A percentile compares a stretch with the other conserved stretches of the same genome.
phyloP scores from a whole-genome alignment of 2,888 invertebrate genomes.

The Xanthorhoe designata region DNA sequence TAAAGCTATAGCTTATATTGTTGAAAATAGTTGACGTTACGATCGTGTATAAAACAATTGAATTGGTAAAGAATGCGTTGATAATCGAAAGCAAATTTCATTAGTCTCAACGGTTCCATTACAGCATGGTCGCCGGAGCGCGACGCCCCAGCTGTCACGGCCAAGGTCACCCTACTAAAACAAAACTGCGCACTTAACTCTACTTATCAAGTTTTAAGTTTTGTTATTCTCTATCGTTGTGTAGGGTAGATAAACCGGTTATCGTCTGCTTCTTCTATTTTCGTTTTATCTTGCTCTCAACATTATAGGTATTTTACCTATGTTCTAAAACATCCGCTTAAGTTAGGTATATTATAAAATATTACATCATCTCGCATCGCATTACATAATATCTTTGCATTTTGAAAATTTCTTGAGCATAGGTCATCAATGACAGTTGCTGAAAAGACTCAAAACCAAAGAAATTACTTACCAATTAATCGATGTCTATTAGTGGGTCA shows the following conservation, averaged over 20 bases:
- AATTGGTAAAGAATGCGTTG: slow-evolving; percentile 63
- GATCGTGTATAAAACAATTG: slow-evolving; percentile 46
- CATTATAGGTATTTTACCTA: background rate
- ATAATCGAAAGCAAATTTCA: slow-evolving; percentile 75
- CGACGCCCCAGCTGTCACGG: slow-evolving; percentile 80
- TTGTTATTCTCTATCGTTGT: slow-evolving; percentile 38
- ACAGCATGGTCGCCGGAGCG: slow-evolving; percentile 78
- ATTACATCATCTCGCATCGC: slow-evolving; percentile 14
- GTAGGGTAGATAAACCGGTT: slow-evolving; percentile 5
- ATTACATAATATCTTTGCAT: background rate
- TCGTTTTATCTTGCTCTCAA: background rate
- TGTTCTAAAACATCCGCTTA: slow-evolving; percentile 5
- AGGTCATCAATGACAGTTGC: background rate
- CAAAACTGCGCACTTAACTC: slow-evolving; percentile 72
- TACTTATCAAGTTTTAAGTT: slow-evolving; percentile 49
- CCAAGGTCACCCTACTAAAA: slow-evolving; percentile 79
- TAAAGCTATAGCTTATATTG: slow-evolving; percentile 30
- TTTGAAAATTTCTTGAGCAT: slow-evolving; percentile 1
- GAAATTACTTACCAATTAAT: slow-evolving; percentile 42
- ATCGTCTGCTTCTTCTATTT: slow-evolving; percentile 6
- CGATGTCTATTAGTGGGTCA: slow-evolving; percentile 58
- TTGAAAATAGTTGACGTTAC: slow-evolving; percentile 33
- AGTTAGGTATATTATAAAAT: background rate
- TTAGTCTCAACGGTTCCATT: slow-evolving; percentile 68
- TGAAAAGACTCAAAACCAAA: background rate